These are phyloP conservation scores for Ophion ellenae DNA, from an alignment of 2,888 invertebrate genomes.

Conservation along the genomic window DNA sequence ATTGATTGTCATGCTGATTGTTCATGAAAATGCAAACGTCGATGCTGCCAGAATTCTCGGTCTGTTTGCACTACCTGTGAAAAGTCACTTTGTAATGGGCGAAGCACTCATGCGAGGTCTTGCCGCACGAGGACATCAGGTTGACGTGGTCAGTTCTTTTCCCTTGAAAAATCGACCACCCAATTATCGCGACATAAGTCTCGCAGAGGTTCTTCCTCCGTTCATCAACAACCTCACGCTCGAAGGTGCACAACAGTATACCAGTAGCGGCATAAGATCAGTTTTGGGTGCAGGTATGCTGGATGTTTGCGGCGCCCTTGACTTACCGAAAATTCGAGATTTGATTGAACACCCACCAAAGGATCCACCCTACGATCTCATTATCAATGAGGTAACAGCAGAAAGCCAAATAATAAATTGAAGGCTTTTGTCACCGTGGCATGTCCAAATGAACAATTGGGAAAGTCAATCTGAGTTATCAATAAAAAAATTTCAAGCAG, in stretches of 20 bases:
- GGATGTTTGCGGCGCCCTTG: constrained; percentile 8
- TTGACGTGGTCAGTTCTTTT: constrained; percentile 81
- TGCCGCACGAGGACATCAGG: constrained; percentile 84
- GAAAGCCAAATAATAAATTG: neutral
- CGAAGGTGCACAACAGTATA: constrained; percentile 27
- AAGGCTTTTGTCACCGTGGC: no score
- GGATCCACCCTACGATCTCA: constrained; percentile 43
- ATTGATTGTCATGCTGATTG: neutral
- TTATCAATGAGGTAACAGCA: constrained; percentile 31
- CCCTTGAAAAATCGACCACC: constrained; percentile 71
- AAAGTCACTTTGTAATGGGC: constrained; percentile 84
- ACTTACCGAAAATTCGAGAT: constrained; percentile 13
- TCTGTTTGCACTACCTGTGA: constrained; percentile 83
- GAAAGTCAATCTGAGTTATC: no score
- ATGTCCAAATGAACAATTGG: no score
- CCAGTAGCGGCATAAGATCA: neutral
- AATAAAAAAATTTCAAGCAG: no score
- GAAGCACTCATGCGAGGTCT: constrained; percentile 83
- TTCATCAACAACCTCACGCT: constrained; percentile 74
- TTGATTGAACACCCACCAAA: constrained; percentile 38
- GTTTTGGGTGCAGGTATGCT: neutral
- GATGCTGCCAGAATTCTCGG: constrained; percentile 81
- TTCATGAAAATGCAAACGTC: constrained; percentile 15
- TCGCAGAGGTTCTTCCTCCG: constrained; percentile 66
- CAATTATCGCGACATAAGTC: constrained; percentile 76